Percentiles rank a stretch among this genome's conserved stretches.
phyloP scores from a whole-genome alignment of 2,113 vertebrate species.

The Elaphurus davidianus region DNA sequence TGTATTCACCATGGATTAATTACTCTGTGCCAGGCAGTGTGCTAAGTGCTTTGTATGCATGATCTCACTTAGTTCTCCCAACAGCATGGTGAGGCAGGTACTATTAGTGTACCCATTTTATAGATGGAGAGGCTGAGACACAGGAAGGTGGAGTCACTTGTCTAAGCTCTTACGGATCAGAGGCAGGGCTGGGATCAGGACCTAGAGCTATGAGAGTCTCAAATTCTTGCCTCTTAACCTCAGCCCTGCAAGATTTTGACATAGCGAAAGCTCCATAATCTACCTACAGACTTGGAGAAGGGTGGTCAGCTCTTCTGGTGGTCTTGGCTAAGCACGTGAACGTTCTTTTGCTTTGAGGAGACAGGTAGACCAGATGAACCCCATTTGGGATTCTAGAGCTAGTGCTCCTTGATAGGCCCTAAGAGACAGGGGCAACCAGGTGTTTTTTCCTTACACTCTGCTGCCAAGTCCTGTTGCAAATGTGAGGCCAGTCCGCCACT shows the following conservation, averaged over 20 bases:
- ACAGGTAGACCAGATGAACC: background rate
- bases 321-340: background rate
- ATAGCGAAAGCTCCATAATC: fast-evolving
- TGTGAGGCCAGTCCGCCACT: background rate
- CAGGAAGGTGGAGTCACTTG: background rate
- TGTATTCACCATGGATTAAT: background rate
- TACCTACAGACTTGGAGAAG: background rate
- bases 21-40: background rate
- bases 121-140: background rate
- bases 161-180: background rate
- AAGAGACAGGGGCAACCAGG: fast-evolving
- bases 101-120: background rate
- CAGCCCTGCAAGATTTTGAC: background rate
- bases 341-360: background rate
- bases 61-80: background rate
- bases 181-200: background rate
- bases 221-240: background rate
- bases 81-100: background rate
- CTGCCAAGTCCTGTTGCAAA: background rate
- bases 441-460: background rate
- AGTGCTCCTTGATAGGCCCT: background rate
- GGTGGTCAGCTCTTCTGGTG: background rate
- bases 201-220: background rate
- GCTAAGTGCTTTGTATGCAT: background rate
- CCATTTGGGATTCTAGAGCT: background rate